A percentile compares a stretch with the other conserved stretches of the same genome.
phyloP scores from a whole-genome alignment of 92 coral and sea anemone species.

The Epizoanthus ramosus region DNA sequence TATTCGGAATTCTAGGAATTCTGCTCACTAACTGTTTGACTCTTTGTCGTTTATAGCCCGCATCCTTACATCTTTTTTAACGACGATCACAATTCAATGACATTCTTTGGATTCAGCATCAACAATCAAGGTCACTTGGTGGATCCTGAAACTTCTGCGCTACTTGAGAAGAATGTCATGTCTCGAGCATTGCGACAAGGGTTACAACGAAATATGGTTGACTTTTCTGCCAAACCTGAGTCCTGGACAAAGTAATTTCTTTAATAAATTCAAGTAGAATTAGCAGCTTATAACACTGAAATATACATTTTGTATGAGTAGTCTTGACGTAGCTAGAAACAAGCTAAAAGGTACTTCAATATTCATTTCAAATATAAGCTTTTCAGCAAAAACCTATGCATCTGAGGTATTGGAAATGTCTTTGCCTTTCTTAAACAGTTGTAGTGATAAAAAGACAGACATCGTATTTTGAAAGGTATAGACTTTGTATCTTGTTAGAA shows the following conservation, averaged over 20 bases:
- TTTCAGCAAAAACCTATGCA: too few species aligned
- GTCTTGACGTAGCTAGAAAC: too few species aligned
- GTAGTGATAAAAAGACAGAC: too few species aligned
- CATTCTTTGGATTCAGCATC: conserved; percentile 88
- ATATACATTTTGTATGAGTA: neutral
- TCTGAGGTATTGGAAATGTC: too few species aligned
- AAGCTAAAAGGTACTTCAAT: too few species aligned
- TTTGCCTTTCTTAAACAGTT: too few species aligned
- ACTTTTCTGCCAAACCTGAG: conserved; percentile 55
- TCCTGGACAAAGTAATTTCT: conserved; percentile 63
- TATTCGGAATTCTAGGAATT: neutral
- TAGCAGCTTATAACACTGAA: neutral
- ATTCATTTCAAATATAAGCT: too few species aligned
- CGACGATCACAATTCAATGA: conserved; percentile 81
- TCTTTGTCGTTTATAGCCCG: conserved; percentile 58
- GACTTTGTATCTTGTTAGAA: neutral
- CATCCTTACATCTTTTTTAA: conserved; percentile 95
- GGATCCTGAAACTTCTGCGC: conserved; percentile 58
- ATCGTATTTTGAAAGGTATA: neutral
- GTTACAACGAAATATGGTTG: conserved; percentile 65
- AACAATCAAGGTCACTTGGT: conserved; percentile 71
- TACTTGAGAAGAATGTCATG: conserved; percentile 63
- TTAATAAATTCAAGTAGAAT: neutral
- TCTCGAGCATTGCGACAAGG: conserved; percentile 63
- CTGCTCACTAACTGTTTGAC: conserved; percentile 8